phyloP scores from a whole-genome alignment of 2,797 vertebrate species.

The Coregonus suidteri region DNA sequence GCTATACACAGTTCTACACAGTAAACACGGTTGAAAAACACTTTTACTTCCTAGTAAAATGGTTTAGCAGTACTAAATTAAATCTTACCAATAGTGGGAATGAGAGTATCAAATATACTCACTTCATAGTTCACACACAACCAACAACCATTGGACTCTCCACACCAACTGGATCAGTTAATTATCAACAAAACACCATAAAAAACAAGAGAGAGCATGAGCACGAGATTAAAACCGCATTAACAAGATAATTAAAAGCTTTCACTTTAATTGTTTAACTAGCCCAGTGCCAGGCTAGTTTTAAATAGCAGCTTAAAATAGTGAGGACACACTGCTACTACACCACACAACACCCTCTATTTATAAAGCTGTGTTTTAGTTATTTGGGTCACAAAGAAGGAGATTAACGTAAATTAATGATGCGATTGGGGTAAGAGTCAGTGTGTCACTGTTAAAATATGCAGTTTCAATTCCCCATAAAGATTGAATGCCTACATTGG shows the following conservation, averaged over 20 bases:
- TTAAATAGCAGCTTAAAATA: neutral
- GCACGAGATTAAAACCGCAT: neutral
- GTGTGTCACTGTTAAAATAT: too few species aligned
- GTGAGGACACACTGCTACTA: slow-evolving; percentile 10
- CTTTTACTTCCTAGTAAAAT: neutral
- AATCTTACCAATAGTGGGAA: neutral
- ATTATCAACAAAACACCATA: neutral
- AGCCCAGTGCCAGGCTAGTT: slow-evolving; percentile 22
- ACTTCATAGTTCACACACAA: neutral
- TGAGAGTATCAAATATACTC: neutral
- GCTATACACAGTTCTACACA: neutral
- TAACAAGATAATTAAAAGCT: slow-evolving; percentile 12
- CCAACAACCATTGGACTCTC: neutral
- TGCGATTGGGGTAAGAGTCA: too few species aligned
- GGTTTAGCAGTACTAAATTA: neutral
- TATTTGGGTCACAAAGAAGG: too few species aligned
- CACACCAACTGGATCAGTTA: neutral
- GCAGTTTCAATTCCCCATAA: too few species aligned
- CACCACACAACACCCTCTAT: neutral
- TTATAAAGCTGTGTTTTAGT: too few species aligned
- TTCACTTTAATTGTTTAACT: slow-evolving; percentile 37
- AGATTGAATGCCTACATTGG: neutral
- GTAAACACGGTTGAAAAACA: neutral
- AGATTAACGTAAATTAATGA: too few species aligned
- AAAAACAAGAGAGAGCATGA: neutral